Conservation (phyloP, 2,113 vertebrate genomes). For the Myotis davidii region DNA sequence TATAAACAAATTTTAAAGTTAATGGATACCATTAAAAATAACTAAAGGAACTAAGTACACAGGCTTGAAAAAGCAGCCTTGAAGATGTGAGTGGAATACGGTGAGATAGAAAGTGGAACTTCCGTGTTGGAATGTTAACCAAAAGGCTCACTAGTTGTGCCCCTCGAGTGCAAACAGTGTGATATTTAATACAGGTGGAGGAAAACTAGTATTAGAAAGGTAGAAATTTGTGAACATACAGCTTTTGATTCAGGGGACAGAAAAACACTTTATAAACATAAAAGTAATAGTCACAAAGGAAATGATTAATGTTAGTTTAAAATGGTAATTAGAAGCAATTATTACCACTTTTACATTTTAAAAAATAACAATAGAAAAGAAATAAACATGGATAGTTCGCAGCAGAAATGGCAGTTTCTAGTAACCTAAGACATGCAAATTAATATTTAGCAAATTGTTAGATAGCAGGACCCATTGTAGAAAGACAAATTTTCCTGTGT, state of each 20-base stretch:
- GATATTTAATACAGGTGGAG: background rate
- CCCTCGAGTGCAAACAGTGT: background rate
- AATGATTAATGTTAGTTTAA: slow-evolving; percentile 43
- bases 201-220: background rate
- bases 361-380: background rate
- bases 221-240: background rate
- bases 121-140: background rate
- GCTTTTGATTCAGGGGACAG: slow-evolving; percentile 5
- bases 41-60: background rate
- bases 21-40: slow-evolving; percentile 9
- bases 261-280: background rate
- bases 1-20: slow-evolving; percentile 51
- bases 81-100: background rate
- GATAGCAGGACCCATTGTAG: slow-evolving; percentile 24
- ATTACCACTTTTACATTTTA: background rate
- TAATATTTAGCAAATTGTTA: slow-evolving; percentile 27
- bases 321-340: background rate
- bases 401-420: slow-evolving; percentile 21
- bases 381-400: background rate
- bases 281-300: slow-evolving; percentile 30
- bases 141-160: background rate
- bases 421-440: slow-evolving; percentile 38
- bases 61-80: background rate
- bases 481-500: slow-evolving; percentile 44
- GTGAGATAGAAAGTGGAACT: background rate